Conservation (phyloP, 2,113 vertebrate genomes). For the Elephas maximus region DNA sequence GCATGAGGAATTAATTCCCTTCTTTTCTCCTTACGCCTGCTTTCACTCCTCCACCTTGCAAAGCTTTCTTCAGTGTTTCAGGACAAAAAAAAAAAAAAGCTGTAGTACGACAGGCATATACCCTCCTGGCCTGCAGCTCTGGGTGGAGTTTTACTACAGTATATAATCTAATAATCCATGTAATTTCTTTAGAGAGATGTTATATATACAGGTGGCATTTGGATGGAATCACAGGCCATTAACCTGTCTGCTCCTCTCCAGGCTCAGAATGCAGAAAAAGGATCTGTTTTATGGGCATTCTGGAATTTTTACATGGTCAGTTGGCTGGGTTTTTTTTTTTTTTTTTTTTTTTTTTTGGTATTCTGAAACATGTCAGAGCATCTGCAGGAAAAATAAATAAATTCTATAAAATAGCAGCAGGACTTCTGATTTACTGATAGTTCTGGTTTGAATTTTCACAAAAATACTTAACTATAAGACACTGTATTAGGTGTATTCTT, state of each 20-base stretch:
- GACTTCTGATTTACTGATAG: conserved; percentile 87
- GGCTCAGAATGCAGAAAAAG: conserved; percentile 80
- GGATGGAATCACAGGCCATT: conserved; percentile 82
- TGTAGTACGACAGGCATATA: fast-evolving
- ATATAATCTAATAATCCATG: conserved; percentile 81
- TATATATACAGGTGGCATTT: conserved; percentile 78
- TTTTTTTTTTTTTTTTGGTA: conserved; percentile 72
- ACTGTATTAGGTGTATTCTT: conserved; percentile 90
- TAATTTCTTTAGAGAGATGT: conserved; percentile 83
- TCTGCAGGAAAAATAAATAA: conserved; percentile 79
- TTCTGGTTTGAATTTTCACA: conserved; percentile 87
- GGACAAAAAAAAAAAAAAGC: neutral
- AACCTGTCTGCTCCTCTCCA: conserved; percentile 84
- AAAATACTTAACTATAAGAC: conserved; percentile 90
- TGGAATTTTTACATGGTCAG: conserved; percentile 83
- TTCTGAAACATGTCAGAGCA: conserved; percentile 80
- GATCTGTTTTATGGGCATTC: conserved; percentile 86
- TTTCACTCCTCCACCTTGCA: fast-evolving
- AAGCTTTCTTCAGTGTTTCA: neutral
- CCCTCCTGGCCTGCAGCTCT: conserved; percentile 51
- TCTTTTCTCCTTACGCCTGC: neutral
- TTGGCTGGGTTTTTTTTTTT: conserved; percentile 77
- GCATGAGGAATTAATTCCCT: neutral
- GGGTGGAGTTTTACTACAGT: conserved; percentile 63
- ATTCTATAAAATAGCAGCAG: conserved; percentile 80